phyloP scores from a whole-genome alignment of 2,797 vertebrate species.

The Takifugu rubripes region DNA sequence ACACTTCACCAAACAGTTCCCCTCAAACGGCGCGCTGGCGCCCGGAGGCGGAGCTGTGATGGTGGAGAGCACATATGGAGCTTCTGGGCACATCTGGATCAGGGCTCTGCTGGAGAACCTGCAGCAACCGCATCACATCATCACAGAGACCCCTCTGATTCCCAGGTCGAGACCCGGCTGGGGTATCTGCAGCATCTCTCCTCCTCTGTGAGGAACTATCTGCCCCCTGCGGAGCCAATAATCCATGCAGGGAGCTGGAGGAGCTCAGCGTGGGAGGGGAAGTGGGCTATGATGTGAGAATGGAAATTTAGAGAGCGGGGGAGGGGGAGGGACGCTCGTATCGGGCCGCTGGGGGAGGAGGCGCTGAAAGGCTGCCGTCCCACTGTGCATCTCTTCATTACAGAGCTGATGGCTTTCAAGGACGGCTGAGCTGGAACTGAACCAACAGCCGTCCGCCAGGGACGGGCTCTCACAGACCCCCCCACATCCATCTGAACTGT shows the following conservation, averaged over 20 bases:
- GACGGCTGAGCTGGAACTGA: conserved; percentile 35
- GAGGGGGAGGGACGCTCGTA: conserved; percentile 32
- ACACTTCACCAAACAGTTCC: conserved; percentile 45
- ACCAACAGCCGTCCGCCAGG: conserved; percentile 21
- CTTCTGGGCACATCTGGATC: conserved; percentile 2
- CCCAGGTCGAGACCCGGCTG: conserved; percentile 10
- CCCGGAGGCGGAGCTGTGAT: conserved; percentile 33
- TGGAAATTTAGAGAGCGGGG: conserved; percentile 35
- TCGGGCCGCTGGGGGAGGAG: conserved; percentile 31
- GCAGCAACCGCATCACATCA: conserved; percentile 52
- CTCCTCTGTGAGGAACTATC: conserved; percentile 13
- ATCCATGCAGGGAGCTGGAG: conserved; percentile 43
- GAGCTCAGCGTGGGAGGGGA: conserved; percentile 22
- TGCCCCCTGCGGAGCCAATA: conserved; percentile 47
- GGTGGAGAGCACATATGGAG: conserved; percentile 30
- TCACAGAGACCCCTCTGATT: conserved; percentile 46
- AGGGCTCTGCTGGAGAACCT: conserved; percentile 33
- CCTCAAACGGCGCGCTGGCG: conserved; percentile 33
- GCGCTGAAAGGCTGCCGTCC: conserved; percentile 42
- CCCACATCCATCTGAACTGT: conserved; percentile 25
- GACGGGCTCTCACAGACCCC: conserved; percentile 13
- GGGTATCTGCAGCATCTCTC: conserved; percentile 46
- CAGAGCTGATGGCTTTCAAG: conserved; percentile 43
- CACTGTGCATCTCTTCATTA: conserved; percentile 48
- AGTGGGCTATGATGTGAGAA: conserved; percentile 25